A percentile compares a stretch with the other conserved stretches of the same genome.
phyloP scores from a whole-genome alignment of 2,888 invertebrate species.

The Altica lythri region DNA sequence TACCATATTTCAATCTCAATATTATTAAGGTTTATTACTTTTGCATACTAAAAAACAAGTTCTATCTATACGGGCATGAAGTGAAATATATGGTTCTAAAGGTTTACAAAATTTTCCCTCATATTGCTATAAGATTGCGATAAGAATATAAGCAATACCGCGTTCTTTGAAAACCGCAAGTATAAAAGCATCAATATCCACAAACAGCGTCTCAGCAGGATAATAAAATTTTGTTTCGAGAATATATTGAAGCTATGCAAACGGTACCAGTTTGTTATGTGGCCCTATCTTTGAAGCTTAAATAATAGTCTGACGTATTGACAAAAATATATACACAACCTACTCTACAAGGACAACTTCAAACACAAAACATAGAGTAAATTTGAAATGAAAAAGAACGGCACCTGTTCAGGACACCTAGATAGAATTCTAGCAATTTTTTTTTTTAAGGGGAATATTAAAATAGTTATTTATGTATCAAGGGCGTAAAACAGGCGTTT shows the following conservation, averaged over 20 bases:
- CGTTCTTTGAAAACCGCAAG: slow-evolving; percentile 12
- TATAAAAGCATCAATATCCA: slow-evolving; percentile 24
- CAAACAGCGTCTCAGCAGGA: slow-evolving; percentile 17
- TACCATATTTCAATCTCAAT: no score
- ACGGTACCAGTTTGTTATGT: slow-evolving; percentile 6
- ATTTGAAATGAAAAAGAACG: no score
- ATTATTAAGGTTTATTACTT: no score
- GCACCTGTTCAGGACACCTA: no score
- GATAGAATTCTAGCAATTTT: no score
- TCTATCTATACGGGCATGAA: not conserved
- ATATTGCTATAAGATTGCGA: slow-evolving; percentile 18
- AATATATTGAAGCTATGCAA: slow-evolving; percentile 22
- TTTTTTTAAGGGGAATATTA: no score
- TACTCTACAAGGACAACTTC: no score
- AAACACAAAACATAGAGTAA: no score
- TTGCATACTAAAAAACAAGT: not conserved
- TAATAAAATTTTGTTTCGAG: slow-evolving; percentile 23
- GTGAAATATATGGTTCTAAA: slow-evolving; percentile 2
- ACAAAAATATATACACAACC: slow-evolving; percentile 3
- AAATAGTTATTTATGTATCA: no score
- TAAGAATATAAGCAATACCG: slow-evolving; percentile 19
- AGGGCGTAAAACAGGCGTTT: no score
- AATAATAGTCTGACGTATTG: slow-evolving; percentile 2
- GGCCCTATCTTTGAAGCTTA: slow-evolving; percentile 4
- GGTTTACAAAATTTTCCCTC: slow-evolving; percentile 10